A percentile compares a stretch with the other conserved stretches of the same genome.
Conservation (phyloP, 2,888 invertebrate genomes). For the Zhengitettix transpicula region DNA sequence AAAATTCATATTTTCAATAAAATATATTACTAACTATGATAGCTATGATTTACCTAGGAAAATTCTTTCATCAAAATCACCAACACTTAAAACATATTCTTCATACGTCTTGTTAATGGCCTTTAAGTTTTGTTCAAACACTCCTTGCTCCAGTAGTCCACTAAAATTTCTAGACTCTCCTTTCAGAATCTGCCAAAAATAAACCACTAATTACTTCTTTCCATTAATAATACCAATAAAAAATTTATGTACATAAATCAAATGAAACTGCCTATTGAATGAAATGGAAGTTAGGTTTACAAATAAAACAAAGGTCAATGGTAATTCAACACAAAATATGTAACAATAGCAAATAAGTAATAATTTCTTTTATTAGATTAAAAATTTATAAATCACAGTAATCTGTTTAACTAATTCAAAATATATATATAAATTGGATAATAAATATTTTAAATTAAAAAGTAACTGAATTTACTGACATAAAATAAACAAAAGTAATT, state of each 20-base stretch:
- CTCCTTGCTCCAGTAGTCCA: constrained; percentile 57
- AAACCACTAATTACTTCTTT: not conserved
- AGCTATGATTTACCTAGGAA: constrained; percentile 49
- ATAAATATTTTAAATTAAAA: too few species aligned
- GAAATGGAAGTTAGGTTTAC: not conserved
- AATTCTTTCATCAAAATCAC: constrained; percentile 93
- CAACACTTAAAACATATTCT: constrained; percentile 73
- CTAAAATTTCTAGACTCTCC: constrained; percentile 53
- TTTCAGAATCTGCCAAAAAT: constrained; percentile 42
- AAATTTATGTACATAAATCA: too few species aligned
- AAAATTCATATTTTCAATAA: not conserved
- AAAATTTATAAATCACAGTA: too few species aligned
- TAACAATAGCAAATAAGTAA: too few species aligned
- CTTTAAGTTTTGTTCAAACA: constrained; percentile 75
- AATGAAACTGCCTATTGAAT: not conserved
- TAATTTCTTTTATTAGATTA: too few species aligned
- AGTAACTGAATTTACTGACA: too few species aligned
- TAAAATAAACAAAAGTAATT: too few species aligned
- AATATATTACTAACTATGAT: not conserved
- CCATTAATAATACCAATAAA: too few species aligned
- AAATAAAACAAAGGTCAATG: too few species aligned
- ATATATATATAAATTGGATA: too few species aligned
- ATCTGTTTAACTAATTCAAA: too few species aligned
- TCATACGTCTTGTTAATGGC: constrained; percentile 78
- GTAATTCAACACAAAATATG: too few species aligned